Evolutionary conservation across 2,797 vertebrate genomes (phyloP), one percentile per base, ranked within the genome.

Genomic region (Peromyscus eremicus): DNA sequence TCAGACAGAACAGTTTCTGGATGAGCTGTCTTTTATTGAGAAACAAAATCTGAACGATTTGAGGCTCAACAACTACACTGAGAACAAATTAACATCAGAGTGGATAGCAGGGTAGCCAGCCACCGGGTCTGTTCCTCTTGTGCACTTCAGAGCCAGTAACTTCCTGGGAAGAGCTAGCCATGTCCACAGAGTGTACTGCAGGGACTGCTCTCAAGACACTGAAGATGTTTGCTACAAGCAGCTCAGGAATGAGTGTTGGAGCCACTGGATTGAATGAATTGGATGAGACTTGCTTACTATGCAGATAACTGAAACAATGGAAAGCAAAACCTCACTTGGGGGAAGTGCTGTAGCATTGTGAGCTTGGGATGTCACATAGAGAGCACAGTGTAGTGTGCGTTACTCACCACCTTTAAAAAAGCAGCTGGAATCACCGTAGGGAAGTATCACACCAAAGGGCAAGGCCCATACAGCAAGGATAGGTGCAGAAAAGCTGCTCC

Each of bases 61-160:
- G 25, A 5, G 14, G 1, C 21, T 89, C 34, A 75, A 62, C 19
- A 12, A 12, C 12, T 43, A 43, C 9, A n/a, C 23, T 46, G 9
- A 62, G 27, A 60, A 21, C 60, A 79, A 34, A 16, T 60, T 2
- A 27, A 40, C n/a, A 40, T 71, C 13, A 7, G 5, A 9, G 0
- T 66, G 1, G 32, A 21, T 43, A 23, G 29, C 13, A 60, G 17
- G 1, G 29, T 60, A 83, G 37, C 25, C 27, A 66, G 25, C 66
- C 6, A 12, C 0, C 3, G 3, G 14, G 17, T 16, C 3, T 16
- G 32, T 29, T 8, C 4, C 46, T 17, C 37, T 37, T n/a, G 55
- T 25, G 25, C 11, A 82, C 43, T 37, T 55, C 23, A 32, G 2
- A 34, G 4, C 66, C 62, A 91, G 1, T 83, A 62, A 49, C 25